Conservation (phyloP, 2,888 invertebrate species). For the Chorisops tibialis region DNA sequence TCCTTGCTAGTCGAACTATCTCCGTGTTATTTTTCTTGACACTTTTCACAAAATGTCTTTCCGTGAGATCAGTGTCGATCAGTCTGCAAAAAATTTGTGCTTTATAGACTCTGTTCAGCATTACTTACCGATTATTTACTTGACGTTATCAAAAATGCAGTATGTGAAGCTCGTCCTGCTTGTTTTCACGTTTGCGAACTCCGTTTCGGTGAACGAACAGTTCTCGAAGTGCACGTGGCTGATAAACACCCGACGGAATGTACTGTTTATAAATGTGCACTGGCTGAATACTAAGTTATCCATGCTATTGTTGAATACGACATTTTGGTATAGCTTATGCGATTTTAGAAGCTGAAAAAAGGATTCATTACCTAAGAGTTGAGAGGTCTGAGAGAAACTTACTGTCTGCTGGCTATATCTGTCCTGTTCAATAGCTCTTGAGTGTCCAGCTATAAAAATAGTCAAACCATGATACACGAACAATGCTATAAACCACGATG, state of each 20-base stretch:
- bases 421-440: conserved; percentile 53
- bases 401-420: conserved; percentile 44
- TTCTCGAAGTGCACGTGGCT: conserved; percentile 70
- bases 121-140: conserved; percentile 52
- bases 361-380: conserved; percentile 44
- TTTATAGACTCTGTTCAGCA: too few species aligned
- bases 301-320: conserved; percentile 59
- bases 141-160: conserved; percentile 61
- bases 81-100: too few species aligned
- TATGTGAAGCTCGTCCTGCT: conserved; percentile 65
- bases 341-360: conserved; percentile 50
- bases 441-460: conserved; percentile 57
- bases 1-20: conserved; percentile 48
- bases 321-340: conserved; percentile 49
- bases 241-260: conserved; percentile 65
- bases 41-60: conserved; percentile 56
- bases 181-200: conserved; percentile 69
- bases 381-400: background rate
- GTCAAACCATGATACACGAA: conserved; percentile 55
- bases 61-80: conserved; percentile 58
- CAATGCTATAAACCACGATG: conserved; percentile 58
- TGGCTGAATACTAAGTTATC: conserved; percentile 64
- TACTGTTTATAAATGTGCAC: conserved; percentile 61
- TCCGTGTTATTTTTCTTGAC: conserved; percentile 57
- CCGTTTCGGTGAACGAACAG: conserved; percentile 66